Conservation (phyloP, 2,888 invertebrate genomes). For the Marronus borbonicus region DNA sequence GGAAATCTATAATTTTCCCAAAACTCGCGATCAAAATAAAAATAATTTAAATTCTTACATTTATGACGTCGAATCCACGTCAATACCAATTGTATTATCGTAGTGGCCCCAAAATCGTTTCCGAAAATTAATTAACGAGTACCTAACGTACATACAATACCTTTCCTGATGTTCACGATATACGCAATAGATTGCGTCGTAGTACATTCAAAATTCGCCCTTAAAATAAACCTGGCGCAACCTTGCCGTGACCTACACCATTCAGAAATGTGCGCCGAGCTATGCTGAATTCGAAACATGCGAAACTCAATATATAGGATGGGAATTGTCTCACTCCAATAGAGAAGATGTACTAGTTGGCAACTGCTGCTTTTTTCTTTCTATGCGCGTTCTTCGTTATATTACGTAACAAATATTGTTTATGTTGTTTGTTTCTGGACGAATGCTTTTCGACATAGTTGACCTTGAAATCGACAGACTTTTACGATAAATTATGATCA, state of each 20-base stretch:
- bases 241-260: conserved; percentile 22
- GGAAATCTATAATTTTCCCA: too few relatives aligned
- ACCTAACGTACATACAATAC: too few relatives aligned
- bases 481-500: not conserved
- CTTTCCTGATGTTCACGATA: too few relatives aligned
- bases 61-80: too few relatives aligned
- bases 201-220: too few relatives aligned
- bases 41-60: too few relatives aligned
- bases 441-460: not conserved
- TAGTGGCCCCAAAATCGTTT: too few relatives aligned
- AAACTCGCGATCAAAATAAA: too few relatives aligned
- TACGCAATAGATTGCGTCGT: too few relatives aligned
- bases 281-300: not conserved
- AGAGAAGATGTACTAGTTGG: not conserved
- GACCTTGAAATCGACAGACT: not conserved
- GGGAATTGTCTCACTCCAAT: not conserved
- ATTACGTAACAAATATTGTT: not conserved
- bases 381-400: not conserved
- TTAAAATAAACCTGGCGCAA: conserved; percentile 2
- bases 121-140: too few relatives aligned
- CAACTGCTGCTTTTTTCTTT: conserved; percentile 2
- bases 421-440: not conserved
- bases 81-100: too few relatives aligned
- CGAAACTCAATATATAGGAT: not conserved
- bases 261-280: not conserved